Evolutionary conservation across 1,140 invertebrate genomes (phyloP), one percentile per base, ranked within the genome.

Genomic region (Trachelipus rathkii): DNA sequence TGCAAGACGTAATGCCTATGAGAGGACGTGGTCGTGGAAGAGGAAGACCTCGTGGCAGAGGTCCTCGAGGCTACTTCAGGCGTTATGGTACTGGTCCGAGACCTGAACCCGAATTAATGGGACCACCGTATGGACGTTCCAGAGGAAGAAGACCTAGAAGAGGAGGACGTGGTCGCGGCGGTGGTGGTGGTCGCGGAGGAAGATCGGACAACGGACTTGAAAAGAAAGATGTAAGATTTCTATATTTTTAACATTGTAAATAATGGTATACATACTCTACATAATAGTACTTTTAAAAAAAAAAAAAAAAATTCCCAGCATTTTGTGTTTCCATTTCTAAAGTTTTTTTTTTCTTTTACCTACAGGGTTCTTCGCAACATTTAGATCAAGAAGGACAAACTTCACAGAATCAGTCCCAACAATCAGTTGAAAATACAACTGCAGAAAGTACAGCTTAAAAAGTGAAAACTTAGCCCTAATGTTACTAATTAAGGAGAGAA

Each of bases 31-130:
- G 50, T 19, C 50, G 50, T 19, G 50, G 50, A 13, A 60, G 50
- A 19, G 50, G 50, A 60, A 60, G 50, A 60, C 11, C 11, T 15
- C 50, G 50, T 15, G 50, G 50, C 8, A 60, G 50, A 19, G 50
- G 50, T 8, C 50, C 50, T 15, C 50, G 50, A 60, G 50, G 50
- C 50, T 60, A 60, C 50, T 60, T 60, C 50, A 60, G 50, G 50
- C 50, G 50, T 13, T 60, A 60, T 60, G 50, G 50, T 15, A 19
- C 1, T 60, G 50, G 50, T 15, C 50, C 50, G 8, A 13, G 50
- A 13, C 50, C 50, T 15, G 50, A 60, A 60, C 50, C 50, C 19
- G 50, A 60, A 19, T 15, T 60, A 19, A 60, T 60, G 19, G 50
- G 50, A 60, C 50, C 50, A 13, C 19, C 19, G 2, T 13, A 2